Evolutionary conservation across 2,888 invertebrate genomes (phyloP), one percentile per base, ranked within the genome.

Genomic region (Campaea margaritaria): DNA sequence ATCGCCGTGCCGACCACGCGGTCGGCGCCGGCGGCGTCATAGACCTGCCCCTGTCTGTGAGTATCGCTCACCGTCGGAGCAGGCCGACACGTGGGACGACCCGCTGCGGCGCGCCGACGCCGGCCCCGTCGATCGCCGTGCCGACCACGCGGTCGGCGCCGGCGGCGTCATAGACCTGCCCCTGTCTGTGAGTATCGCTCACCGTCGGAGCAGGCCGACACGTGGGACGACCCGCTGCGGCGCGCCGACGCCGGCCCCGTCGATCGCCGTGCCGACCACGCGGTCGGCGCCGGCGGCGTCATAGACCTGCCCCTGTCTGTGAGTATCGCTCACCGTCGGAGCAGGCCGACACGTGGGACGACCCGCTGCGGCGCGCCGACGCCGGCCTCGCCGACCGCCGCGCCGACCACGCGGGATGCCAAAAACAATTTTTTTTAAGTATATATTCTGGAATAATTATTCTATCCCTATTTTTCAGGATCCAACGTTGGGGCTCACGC

Each of bases 151-250:
- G 21, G 21, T 14, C 8, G 43, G 12, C 43, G 51, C 73, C 82
- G 64, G 82, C 53, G 44, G 43, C 44, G 34, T 53, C 12, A 21
- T 27, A 27, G 34, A 27, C 13, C 13, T 36, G 10, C n/a, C 9
- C 12, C 43, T 31, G 10, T 10, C 31, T 7, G 45, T 31, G 31
- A 31, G n/a, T 44, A 21, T 3, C n/a, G 27, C 8, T 45, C n/a
- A 31, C 31, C 1, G 21, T 21, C 10, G 31, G 31, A 7, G 31
- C 58, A 64, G 1, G 71, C 70, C 55, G 85, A 83, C 69, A 52
- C 76, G 48, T 86, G 89, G 85, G 78, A 82, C 57, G 87, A 87
- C 72, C 85, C 87, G 60, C 78, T 84, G 61, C 77, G 81, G 7
- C 48, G 43, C n/a, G n/a, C n/a, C n/a, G n/a, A n/a, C 34, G 51